Base-by-base conservation (phyloP, 2,888 invertebrate genomes). In the Phortica magna region DNA sequence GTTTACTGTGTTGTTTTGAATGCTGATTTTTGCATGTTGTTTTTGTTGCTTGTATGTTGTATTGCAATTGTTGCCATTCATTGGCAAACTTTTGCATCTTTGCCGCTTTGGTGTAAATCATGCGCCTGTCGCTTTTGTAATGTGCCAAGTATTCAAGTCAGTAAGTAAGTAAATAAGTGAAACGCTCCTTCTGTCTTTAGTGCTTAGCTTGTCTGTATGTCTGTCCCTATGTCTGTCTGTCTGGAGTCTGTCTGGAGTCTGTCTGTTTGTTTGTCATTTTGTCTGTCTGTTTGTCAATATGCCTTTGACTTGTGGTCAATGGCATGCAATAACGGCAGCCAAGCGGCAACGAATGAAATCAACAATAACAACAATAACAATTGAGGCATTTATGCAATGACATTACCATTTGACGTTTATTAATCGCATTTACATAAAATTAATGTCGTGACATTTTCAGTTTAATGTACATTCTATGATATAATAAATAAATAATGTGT, bases 371-470 rank as follows among this genome's bases (percentile, higher is more conserved):
- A 77, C 78, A 71, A 81, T 73, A 74, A 41, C 77, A 77, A 79
- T 84, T 74, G 86, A 81, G 78, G 82, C 83, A 84, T 85, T 85
- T 85, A 83, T 85, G 10, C 10, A 61, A 61, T 61, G 61, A 61
- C 61, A 61, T 61, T 61, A 61, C 17, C 61, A 12, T 22, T 17
- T 61, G 61, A 61, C 61, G 61, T 61, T 61, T 61, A 61, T 61
- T 61, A 61, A 61, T 61, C 61, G 61, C 22, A 61, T 61, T 61
- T 61, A 61, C 61, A 79, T 83, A 82, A 79, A 85, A 85, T 85
- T 85, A 86, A 85, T 85, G 85, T 85, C 85, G 87, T 85, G 85
- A 84, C 85, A 87, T 85, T 85, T 85, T 85, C 87, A 83, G 85
- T 87, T 87, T 84, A 85, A 85, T 85, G 87, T 86, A 84, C 83